Conservation (phyloP, 2,888 invertebrate genomes). For the Unio pictorum region DNA sequence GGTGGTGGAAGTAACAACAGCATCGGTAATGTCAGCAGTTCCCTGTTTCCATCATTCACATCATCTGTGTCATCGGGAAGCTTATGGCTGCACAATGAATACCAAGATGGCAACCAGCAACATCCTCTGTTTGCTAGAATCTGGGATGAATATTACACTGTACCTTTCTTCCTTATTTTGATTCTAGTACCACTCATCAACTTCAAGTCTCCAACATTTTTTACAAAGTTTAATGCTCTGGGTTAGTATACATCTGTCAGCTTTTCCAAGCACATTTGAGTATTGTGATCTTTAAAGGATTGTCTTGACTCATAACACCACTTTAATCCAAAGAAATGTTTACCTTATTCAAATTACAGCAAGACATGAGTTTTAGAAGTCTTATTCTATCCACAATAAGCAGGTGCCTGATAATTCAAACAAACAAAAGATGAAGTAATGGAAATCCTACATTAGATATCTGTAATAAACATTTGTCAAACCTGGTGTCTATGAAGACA, state of each 20-base stretch:
- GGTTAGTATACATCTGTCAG: conserved; percentile 76
- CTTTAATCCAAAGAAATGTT: too few species aligned
- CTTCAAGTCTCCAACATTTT: conserved; percentile 89
- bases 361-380: too few species aligned
- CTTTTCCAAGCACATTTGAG: neutral
- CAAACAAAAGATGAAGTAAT: too few species aligned
- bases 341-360: too few species aligned
- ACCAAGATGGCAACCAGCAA: neutral
- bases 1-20: neutral
- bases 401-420: too few species aligned
- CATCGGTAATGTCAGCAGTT: neutral
- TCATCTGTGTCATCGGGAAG: too few species aligned
- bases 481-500: too few species aligned
- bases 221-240: conserved; percentile 92
- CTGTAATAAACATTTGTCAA: too few species aligned
- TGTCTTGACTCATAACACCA: too few species aligned
- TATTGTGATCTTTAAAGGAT: neutral
- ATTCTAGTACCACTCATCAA: conserved; percentile 87
- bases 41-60: too few species aligned
- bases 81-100: neutral
- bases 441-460: too few species aligned
- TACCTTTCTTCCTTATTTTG: conserved; percentile 84
- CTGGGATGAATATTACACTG: conserved; percentile 85
- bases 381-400: too few species aligned
- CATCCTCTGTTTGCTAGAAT: conserved; percentile 50